Conservation (phyloP, 2,113 vertebrate genomes). For the Alces alces region DNA sequence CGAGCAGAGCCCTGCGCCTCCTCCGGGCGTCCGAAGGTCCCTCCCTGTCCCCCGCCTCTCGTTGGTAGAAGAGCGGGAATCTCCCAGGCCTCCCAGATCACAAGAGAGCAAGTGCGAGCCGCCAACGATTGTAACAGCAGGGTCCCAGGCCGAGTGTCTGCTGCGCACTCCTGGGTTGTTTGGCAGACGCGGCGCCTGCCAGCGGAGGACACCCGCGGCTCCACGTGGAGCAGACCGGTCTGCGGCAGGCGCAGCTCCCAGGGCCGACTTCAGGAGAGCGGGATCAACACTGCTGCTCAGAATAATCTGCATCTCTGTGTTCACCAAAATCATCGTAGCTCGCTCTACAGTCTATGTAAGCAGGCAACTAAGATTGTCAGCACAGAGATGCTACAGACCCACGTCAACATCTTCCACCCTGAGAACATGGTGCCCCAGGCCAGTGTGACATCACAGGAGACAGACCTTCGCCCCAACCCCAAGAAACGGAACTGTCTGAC, state of each 20-base stretch:
- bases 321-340: neutral
- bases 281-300: neutral
- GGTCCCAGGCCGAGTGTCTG: neutral
- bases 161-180: neutral
- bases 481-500: no score
- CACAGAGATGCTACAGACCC: neutral
- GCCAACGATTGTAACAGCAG: neutral
- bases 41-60: neutral
- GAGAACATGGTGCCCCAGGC: accelerated
- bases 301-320: accelerated
- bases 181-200: neutral
- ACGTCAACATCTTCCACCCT: neutral
- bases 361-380: neutral
- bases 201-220: accelerated
- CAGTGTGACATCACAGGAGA: neutral
- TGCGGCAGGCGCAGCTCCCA: neutral
- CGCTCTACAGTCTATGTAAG: neutral
- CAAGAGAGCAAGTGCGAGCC: neutral
- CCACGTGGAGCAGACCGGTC: neutral
- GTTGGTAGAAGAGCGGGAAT: neutral
- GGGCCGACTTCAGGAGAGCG: neutral
- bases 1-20: neutral
- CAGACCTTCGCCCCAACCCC: neutral
- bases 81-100: neutral
- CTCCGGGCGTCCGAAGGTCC: neutral